Evolutionary conservation across 2,113 vertebrate species (phyloP), one percentile per base, ranked within the genome.

Genomic region (Myxocyprinus asiaticus): DNA sequence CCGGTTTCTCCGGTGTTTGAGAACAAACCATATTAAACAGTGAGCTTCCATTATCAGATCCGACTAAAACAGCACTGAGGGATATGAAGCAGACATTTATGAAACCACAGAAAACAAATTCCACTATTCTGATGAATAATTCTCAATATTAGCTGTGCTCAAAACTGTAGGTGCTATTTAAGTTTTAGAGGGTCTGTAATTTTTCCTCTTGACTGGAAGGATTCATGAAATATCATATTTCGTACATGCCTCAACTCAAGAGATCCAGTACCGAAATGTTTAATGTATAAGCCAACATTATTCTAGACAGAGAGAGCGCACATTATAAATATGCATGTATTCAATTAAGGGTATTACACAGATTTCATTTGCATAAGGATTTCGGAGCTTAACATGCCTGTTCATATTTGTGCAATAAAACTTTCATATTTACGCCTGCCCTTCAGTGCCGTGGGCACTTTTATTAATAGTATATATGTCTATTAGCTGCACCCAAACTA

Each of bases 241-340:
- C 88, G 90, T 81, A 86, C 88, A 90, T 89, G 89, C 91, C 90
- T 78, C 22, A 33, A 33, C 22, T 33, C 86, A 88, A 91, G 89
- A 91, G 86, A 91, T 88, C 87, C 88, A 77, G 79, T 87, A 85
- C 83, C 78, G 83, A 87, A 84, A 93, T 93, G 91, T 94, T 92
- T 93, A 93, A 93, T 93, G 92, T 94, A 93, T 93, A 92, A 92
- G 83, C 85, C 82, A 86, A 88, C 87, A 86, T 88, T 89, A 91
- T 89, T 89, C 87, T 85, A 82, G 86, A 88, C 65, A 88, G 88
- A 87, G 85, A 87, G 83, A 78, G 83, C 84, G 81, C 78, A 48
- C 9, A 33, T 90, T 89, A 93, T 94, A 92, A 91, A 94, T 94
- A 94, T 94, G 92, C 91, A 94, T 94, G 89, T 92, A 91, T 93